A percentile compares a stretch with the other conserved stretches of the same genome.
phyloP scores from a whole-genome alignment of 2,888 invertebrate species.

The Netelia inedita region DNA sequence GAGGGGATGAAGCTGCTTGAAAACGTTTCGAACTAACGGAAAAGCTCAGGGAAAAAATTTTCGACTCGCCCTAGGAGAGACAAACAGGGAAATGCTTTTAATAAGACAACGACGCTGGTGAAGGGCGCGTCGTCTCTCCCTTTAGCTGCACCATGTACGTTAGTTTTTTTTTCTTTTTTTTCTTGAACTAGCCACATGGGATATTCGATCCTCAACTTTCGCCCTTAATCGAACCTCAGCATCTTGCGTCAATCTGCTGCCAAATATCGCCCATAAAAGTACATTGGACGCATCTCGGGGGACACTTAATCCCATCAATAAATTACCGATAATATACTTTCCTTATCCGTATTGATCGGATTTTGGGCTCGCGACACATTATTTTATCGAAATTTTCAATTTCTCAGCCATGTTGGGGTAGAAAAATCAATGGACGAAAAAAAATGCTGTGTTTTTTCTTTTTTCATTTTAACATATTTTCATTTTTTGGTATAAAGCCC shows the following conservation, averaged over 20 bases:
- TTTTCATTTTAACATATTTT: background rate
- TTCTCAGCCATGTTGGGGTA: background rate
- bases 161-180: no score
- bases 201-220: background rate
- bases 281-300: background rate
- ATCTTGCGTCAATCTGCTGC: background rate
- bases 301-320: background rate
- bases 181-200: background rate
- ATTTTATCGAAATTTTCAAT: background rate
- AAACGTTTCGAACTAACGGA: constrained; percentile 12
- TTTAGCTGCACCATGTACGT: no score
- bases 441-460: background rate
- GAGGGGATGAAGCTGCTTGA: no score
- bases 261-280: background rate
- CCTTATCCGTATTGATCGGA: background rate
- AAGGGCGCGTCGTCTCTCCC: background rate
- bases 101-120: constrained; percentile 65
- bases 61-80: background rate
- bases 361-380: background rate
- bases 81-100: constrained; percentile 73
- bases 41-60: constrained; percentile 42
- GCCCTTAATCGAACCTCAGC: background rate
- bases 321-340: background rate
- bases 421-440: background rate
- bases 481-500: background rate